phyloP scores from a whole-genome alignment of 1,140 invertebrate genomes.

The Acyrthosiphon pisum region DNA sequence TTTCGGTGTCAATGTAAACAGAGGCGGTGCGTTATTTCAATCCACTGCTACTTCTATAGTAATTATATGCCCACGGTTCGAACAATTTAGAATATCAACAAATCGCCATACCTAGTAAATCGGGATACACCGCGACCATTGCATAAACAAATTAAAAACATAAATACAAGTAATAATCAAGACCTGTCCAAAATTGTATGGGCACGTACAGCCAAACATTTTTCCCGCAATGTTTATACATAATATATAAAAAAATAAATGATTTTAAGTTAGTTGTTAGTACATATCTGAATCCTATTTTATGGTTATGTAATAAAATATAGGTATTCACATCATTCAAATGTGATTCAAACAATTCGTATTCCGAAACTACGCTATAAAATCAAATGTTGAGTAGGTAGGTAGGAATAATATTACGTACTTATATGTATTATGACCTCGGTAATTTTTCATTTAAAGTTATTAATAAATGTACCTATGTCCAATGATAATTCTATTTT shows the following conservation, averaged over 20 bases:
- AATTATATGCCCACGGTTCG: not conserved
- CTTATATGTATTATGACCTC: not conserved
- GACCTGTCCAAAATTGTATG: not conserved
- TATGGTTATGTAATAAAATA: not conserved
- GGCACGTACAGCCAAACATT: no score
- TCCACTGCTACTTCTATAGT: not conserved
- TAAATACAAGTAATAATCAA: not conserved
- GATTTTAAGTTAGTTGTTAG: not conserved
- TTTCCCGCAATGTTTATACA: not conserved
- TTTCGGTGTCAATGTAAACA: not conserved
- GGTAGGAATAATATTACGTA: not conserved
- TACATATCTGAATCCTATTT: not conserved
- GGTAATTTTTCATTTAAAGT: not conserved
- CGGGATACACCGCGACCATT: not conserved
- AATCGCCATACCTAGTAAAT: constrained; percentile 23
- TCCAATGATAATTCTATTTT: not conserved
- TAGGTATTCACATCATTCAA: not conserved
- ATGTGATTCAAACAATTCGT: not conserved
- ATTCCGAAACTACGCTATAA: not conserved
- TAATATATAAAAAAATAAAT: not conserved
- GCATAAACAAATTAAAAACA: not conserved
- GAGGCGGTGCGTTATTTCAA: not conserved
- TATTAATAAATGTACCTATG: not conserved
- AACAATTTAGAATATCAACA: not conserved
- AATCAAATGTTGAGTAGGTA: not conserved